Percentiles rank a stretch among this genome's conserved stretches.
Evolutionary conservation across 2,113 vertebrate genomes (phyloP).

Genomic region (Nematolebias whitei): DNA sequence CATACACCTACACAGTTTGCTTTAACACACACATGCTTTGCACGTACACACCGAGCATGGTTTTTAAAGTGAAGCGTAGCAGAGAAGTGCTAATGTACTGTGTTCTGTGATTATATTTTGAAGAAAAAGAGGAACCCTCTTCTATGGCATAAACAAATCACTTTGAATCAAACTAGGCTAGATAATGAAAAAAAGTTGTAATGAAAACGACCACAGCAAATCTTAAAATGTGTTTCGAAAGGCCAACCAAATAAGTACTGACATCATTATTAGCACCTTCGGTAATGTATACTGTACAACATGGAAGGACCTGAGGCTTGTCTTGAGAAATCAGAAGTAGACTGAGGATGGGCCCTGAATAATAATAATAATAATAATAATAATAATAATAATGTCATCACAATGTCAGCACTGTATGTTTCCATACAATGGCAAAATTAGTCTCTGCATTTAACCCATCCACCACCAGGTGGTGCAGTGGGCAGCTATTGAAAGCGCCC

Average conservation of each 20-base stretch:
- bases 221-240: conserved; percentile 22
- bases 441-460: too few species aligned
- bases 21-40: conserved; percentile 39
- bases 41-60: conserved; percentile 13
- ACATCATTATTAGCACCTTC: not conserved
- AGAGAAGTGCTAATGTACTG: conserved; percentile 52
- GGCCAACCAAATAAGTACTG: not conserved
- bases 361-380: too few species aligned
- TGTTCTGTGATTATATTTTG: conserved; percentile 47
- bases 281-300: too few species aligned
- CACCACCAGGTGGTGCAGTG: too few species aligned
- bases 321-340: too few species aligned
- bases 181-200: conserved; percentile 39
- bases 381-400: too few species aligned
- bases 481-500: too few species aligned
- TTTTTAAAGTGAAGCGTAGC: conserved; percentile 39
- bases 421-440: too few species aligned
- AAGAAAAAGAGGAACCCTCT: conserved; percentile 14
- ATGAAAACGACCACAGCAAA: conserved; percentile 24
- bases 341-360: too few species aligned
- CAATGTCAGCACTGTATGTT: too few species aligned
- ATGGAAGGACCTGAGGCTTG: too few species aligned
- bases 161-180: conserved; percentile 44
- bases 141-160: conserved; percentile 50
- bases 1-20: conserved; percentile 68